Evolutionary conservation across 2,888 invertebrate species (phyloP), one percentile per base, ranked within the genome.

Genomic region (Abrostola tripartita): DNA sequence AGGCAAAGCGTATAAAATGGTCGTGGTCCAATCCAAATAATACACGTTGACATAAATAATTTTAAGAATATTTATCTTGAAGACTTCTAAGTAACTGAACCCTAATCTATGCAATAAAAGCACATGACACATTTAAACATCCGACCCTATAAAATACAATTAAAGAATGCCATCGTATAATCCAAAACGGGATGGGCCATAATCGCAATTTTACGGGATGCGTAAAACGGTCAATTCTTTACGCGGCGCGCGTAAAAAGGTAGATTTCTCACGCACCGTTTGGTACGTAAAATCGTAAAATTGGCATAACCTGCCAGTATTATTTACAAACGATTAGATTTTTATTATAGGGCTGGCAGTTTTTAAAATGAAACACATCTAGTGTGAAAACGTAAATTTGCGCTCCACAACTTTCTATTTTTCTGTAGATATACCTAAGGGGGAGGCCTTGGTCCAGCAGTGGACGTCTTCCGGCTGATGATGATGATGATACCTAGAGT

Each of bases 181-280:
- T 54, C 50, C 50, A 52, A 65, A 71, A 58, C 49, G 68, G 52
- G 56, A 65, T 62, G 37, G 42, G 50, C 57, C 11, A 53, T 70
- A 81, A 76, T 74, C 69, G 62, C 44, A 44, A 79, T 79, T 74
- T 76, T 74, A 78, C 68, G 65, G 61, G 64, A 50, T 44, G 61
- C 74, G 67, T 79, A 79, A 75, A 74, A 74, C 61, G 65, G 65
- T 54, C 65, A 40, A 68, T 68, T 70, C 62, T 69, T 68, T 68
- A 70, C 64, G 56, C 66, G 61, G 52, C 6, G 24, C 52, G 71
- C 75, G 59, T 79, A 81, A 84, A 83, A 83, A 78, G 76, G 78
- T 81, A 67, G 59, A 78, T 76, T 77, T 77, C 79, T 81, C 80
- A 81, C 79, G 74, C 64, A 50, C 77, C 68, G 72, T 82, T 84